A percentile compares a stretch with the other conserved stretches of the same genome.
Evolutionary conservation across 2,888 invertebrate species (phyloP).

Genomic region (Tetragnatha montana): DNA sequence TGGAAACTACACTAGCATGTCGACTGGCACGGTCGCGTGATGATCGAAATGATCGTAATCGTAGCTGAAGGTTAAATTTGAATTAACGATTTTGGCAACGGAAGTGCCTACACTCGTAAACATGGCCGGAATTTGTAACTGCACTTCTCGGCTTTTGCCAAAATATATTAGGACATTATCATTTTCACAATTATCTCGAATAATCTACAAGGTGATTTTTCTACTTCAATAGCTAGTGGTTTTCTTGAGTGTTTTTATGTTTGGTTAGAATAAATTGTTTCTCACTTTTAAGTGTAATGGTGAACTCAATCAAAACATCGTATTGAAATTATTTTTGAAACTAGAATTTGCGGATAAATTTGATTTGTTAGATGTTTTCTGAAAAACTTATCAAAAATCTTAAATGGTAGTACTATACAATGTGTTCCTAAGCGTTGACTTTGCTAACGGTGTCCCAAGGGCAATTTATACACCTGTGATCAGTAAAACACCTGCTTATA

Average conservation of each 20-base stretch:
- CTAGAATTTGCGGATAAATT: neutral
- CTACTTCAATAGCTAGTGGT: neutral
- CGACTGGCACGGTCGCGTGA: no score
- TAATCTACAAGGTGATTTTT: conserved; percentile 39
- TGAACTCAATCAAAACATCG: neutral
- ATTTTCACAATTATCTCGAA: conserved; percentile 37
- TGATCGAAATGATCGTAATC: neutral
- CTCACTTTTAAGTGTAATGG: neutral
- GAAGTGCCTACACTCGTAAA: conserved; percentile 18
- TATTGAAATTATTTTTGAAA: neutral
- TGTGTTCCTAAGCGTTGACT: neutral
- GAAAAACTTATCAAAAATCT: neutral
- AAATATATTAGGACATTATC: conserved; percentile 57
- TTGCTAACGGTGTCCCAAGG: conserved; percentile 17
- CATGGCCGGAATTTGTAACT: conserved; percentile 65
- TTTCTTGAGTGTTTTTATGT: neutral
- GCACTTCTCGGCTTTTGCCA: conserved; percentile 41
- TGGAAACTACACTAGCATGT: no score
- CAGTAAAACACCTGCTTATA: neutral
- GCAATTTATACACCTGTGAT: neutral
- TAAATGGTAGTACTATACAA: neutral
- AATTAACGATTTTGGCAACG: conserved; percentile 19
- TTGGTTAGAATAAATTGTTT: neutral
- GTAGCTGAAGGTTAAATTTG: conserved; percentile 28
- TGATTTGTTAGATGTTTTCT: neutral